A percentile compares a stretch with the other conserved stretches of the same genome.
Evolutionary conservation across 2,113 vertebrate genomes (phyloP).

Genomic region (Limnothrissa miodon): DNA sequence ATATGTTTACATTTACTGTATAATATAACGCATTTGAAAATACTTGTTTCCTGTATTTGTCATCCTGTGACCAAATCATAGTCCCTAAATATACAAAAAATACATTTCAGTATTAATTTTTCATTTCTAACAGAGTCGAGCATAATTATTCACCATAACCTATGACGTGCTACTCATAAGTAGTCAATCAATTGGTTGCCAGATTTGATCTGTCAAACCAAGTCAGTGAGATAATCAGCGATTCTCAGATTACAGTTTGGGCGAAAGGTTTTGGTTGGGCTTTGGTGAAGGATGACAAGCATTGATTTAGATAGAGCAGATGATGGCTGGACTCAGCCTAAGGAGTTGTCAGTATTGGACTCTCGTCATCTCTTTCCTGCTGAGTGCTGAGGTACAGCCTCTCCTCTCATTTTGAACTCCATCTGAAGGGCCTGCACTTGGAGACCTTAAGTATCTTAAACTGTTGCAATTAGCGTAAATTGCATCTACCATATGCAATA

Average conservation of each 20-base stretch:
- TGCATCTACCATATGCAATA: constrained; percentile 2
- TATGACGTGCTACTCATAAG: background rate
- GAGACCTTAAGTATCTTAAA: background rate
- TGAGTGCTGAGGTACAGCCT: background rate
- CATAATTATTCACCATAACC: background rate
- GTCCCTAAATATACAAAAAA: background rate
- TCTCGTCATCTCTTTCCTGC: background rate
- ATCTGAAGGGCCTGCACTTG: background rate
- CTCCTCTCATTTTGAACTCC: background rate
- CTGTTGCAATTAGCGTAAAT: background rate
- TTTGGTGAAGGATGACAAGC: background rate
- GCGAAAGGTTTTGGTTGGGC: background rate
- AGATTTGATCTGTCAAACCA: constrained; percentile 6
- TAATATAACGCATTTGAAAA: background rate
- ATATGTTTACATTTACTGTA: background rate
- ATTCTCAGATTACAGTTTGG: background rate
- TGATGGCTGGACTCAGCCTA: too few species aligned
- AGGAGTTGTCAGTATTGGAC: background rate
- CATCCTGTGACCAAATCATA: background rate
- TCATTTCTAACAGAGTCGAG: background rate
- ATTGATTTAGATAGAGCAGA: too few species aligned
- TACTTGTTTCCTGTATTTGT: background rate
- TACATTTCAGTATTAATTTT: background rate
- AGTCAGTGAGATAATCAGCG: constrained; percentile 2
- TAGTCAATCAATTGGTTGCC: constrained; percentile 8